A percentile compares a stretch with the other conserved stretches of the same genome.
These are phyloP conservation scores for Leucopsar rothschildi DNA, from an alignment of 2,113 vertebrate species.

Conservation along the genomic window DNA sequence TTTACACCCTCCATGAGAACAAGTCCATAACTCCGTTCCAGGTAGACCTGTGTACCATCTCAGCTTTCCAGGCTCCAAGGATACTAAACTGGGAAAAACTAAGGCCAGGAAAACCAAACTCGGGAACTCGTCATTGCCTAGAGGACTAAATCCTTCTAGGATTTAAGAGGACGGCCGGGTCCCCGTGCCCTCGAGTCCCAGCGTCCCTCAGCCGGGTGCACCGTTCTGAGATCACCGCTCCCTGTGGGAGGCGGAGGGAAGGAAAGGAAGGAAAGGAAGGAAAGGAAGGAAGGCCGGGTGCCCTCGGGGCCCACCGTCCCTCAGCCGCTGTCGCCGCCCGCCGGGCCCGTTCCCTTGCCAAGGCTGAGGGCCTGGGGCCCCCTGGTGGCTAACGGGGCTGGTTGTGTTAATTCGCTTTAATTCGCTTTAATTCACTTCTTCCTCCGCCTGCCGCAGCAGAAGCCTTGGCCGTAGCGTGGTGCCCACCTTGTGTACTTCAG, in stretches of 20 bases:
- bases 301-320: too few species aligned
- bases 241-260: not conserved
- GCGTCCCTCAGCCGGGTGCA: not conserved
- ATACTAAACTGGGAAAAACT: not conserved
- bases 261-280: too few species aligned
- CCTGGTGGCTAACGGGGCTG: conserved; percentile 13
- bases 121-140: not conserved
- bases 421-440: rapidly evolving
- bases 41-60: rapidly evolving
- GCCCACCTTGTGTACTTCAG: not conserved
- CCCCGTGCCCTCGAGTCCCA: too few species aligned
- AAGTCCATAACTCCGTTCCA: rapidly evolving
- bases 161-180: too few species aligned
- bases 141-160: not conserved
- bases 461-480: rapidly evolving
- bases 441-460: not conserved
- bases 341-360: not conserved
- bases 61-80: not conserved
- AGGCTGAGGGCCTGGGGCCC: conserved; percentile 19
- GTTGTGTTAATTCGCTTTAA: not conserved
- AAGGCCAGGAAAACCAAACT: not conserved
- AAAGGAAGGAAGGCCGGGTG: too few species aligned
- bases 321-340: not conserved
- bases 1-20: rapidly evolving
- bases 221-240: rapidly evolving